A percentile compares a stretch with the other conserved stretches of the same genome.
Evolutionary conservation across 2,113 vertebrate genomes (phyloP).

Genomic region (Vimba vimba): DNA sequence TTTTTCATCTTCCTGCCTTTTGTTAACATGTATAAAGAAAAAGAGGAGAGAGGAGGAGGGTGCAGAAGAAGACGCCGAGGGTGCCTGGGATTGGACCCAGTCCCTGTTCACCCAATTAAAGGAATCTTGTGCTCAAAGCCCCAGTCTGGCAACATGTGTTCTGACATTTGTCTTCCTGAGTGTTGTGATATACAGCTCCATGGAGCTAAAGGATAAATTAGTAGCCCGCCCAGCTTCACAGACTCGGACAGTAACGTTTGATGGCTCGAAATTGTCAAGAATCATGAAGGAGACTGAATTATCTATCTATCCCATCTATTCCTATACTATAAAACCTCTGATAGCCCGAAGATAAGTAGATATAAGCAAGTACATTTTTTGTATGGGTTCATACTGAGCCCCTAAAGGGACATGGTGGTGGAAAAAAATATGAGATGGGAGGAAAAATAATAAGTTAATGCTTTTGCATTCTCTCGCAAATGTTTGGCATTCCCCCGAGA

Average conservation of each 20-base stretch:
- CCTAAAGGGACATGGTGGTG: too few relatives aligned
- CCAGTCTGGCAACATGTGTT: constrained; percentile 80
- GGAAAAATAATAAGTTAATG: too few relatives aligned
- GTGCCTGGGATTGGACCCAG: constrained; percentile 77
- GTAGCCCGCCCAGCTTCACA: constrained; percentile 73
- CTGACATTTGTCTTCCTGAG: constrained; percentile 83
- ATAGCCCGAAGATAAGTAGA: not conserved
- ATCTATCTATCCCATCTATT: too few relatives aligned
- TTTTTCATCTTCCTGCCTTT: constrained; percentile 82
- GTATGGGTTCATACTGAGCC: not conserved
- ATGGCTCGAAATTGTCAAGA: constrained; percentile 67
- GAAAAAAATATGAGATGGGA: too few relatives aligned
- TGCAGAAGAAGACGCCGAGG: constrained; percentile 42
- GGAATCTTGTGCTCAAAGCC: constrained; percentile 79
- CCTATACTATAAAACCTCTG: not conserved
- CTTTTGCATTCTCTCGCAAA: too few relatives aligned
- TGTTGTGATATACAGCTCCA: constrained; percentile 79
- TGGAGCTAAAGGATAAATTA: constrained; percentile 83
- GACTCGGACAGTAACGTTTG: constrained; percentile 63
- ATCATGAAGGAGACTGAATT: constrained; percentile 58
- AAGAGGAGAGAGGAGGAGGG: constrained; percentile 64
- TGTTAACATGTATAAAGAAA: constrained; percentile 79
- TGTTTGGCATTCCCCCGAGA: too few relatives aligned
- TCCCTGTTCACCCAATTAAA: constrained; percentile 86
- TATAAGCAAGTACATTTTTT: not conserved